phyloP scores from a whole-genome alignment of 37 sponge, comb jelly and placozoan genomes.

The Crambe crambe region DNA sequence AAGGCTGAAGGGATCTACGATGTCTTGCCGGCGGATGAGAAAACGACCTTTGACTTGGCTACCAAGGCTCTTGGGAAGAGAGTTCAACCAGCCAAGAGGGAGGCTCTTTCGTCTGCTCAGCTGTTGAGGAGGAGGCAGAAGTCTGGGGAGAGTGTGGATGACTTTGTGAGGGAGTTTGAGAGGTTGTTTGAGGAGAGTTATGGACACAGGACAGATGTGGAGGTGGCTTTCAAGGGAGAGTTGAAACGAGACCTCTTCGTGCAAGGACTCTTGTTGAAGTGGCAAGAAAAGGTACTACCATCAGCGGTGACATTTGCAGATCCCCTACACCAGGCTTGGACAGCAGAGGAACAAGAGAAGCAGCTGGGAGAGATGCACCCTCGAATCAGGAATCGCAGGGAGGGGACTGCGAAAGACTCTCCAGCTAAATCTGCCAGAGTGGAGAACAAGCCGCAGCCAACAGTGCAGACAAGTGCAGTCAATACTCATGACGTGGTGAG shows the following conservation, averaged over 20 bases:
- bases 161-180: conserved; percentile 21
- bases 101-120: conserved; percentile 23
- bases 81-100: conserved; percentile 13
- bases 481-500: neutral
- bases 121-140: conserved; percentile 18
- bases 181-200: conserved; percentile 38
- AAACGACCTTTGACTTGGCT: conserved; percentile 2
- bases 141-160: conserved; percentile 7
- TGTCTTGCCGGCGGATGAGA: conserved; percentile 1
- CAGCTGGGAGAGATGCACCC: conserved; percentile 24
- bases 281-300: conserved; percentile 41
- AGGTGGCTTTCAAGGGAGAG: too few species aligned
- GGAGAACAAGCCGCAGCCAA: neutral
- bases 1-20: conserved; percentile 24
- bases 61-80: conserved; percentile 11
- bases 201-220: conserved; percentile 26
- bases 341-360: conserved; percentile 35
- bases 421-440: neutral
- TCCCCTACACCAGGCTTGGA: conserved; percentile 27
- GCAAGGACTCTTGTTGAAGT: conserved; percentile 31
- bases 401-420: neutral
- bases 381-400: neutral
- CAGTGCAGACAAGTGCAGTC: neutral
- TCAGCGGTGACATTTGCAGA: conserved; percentile 32
- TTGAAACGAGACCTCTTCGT: conserved; percentile 36